Evolutionary conservation across 2,888 invertebrate genomes (phyloP).

Genomic region (Calameuta idolon): DNA sequence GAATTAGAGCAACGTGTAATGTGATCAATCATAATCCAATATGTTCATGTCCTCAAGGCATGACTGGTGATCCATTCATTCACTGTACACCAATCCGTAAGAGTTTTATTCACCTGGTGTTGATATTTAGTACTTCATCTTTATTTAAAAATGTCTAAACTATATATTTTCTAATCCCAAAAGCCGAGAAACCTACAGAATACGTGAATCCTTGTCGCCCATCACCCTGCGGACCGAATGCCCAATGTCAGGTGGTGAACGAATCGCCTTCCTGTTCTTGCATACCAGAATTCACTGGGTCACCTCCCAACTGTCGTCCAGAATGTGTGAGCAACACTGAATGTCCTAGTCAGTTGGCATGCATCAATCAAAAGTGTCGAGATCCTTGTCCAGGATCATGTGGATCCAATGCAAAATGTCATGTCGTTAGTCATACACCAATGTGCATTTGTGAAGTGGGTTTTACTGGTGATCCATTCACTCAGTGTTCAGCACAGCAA

Average conservation of each 20-base stretch:
- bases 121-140: not conserved
- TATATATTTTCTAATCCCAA: slow-evolving; percentile 51
- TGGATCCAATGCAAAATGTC: slow-evolving; percentile 78
- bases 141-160: slow-evolving; percentile 10
- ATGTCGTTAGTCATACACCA: slow-evolving; percentile 85
- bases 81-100: slow-evolving; percentile 72
- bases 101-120: slow-evolving; percentile 27
- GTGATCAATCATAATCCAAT: slow-evolving; percentile 86
- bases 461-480: slow-evolving; percentile 82
- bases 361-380: slow-evolving; percentile 81
- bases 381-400: slow-evolving; percentile 82
- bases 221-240: slow-evolving; percentile 85
- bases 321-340: slow-evolving; percentile 85
- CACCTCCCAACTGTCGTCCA: slow-evolving; percentile 82
- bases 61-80: slow-evolving; percentile 82
- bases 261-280: slow-evolving; percentile 83
- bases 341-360: slow-evolving; percentile 77
- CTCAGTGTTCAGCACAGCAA: slow-evolving; percentile 71
- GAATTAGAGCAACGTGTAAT: slow-evolving; percentile 79
- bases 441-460: slow-evolving; percentile 82
- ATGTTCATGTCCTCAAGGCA: slow-evolving; percentile 77
- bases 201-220: slow-evolving; percentile 79
- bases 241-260: slow-evolving; percentile 77
- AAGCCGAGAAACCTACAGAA: slow-evolving; percentile 68
- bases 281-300: slow-evolving; percentile 74